These are phyloP conservation scores for Apogon talboti DNA, from an alignment of 2,797 vertebrate species.

Conservation along the genomic window DNA sequence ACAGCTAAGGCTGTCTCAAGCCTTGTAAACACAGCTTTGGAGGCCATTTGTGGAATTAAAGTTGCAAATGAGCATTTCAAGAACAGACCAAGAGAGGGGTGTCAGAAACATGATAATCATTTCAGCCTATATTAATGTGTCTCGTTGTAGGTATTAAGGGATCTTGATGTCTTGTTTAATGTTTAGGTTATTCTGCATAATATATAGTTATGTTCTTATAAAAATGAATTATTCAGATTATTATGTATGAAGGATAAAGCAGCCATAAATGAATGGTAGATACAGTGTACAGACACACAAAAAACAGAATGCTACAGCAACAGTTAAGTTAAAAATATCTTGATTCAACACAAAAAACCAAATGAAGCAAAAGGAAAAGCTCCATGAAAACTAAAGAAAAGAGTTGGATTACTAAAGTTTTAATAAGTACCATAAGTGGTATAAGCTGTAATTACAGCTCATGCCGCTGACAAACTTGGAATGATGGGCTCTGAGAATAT, in stretches of 20 bases:
- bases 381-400: conserved; percentile 27
- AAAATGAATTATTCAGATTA: conserved; percentile 8
- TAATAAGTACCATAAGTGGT: conserved; percentile 43
- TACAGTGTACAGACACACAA: background rate
- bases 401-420: conserved; percentile 22
- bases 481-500: conserved; percentile 57
- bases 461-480: conserved; percentile 58
- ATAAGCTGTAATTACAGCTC: conserved; percentile 66
- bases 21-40: conserved; percentile 75
- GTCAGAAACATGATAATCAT: conserved; percentile 60
- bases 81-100: conserved; percentile 56
- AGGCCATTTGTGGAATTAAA: conserved; percentile 80
- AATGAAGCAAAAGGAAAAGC: background rate
- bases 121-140: conserved; percentile 57
- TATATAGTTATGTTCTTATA: conserved; percentile 35
- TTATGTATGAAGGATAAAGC: background rate
- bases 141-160: conserved; percentile 46
- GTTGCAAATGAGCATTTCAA: conserved; percentile 71
- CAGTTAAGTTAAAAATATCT: conserved; percentile 6
- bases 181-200: conserved; percentile 46
- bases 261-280: background rate
- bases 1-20: conserved; percentile 55
- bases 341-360: conserved; percentile 9
- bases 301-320: background rate
- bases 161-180: conserved; percentile 43